Percentiles rank a stretch among this genome's conserved stretches.
These are phyloP conservation scores for Elephas maximus DNA, from an alignment of 2,113 vertebrate species.

Conservation along the genomic window DNA sequence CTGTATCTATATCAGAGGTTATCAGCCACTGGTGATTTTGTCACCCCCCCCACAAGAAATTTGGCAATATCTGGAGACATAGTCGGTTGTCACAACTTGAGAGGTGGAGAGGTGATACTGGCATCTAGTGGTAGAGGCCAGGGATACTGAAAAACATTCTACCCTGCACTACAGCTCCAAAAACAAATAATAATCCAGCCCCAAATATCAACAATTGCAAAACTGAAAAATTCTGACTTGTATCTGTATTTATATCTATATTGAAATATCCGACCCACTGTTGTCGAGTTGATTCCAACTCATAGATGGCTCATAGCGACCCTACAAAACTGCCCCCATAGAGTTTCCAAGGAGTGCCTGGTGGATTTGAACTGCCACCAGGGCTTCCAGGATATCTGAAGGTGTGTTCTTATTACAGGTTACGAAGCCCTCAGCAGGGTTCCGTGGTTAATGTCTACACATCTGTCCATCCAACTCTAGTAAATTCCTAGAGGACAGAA, in stretches of 20 bases:
- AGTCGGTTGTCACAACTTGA: background rate
- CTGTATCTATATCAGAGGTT: fast-evolving
- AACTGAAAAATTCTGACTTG: background rate
- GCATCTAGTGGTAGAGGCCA: background rate
- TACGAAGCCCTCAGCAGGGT: background rate
- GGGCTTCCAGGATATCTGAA: background rate
- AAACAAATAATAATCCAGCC: background rate
- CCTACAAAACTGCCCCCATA: no score
- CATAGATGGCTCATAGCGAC: no score
- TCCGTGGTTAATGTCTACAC: fast-evolving
- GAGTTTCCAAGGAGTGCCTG: no score
- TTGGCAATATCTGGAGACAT: background rate
- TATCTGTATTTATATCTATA: fast-evolving
- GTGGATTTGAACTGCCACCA: no score
- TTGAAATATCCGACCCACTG: no score
- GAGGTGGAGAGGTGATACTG: background rate
- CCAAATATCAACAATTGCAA: fast-evolving
- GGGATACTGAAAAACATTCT: background rate
- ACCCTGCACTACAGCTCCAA: fast-evolving
- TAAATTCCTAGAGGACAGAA: background rate
- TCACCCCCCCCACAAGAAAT: fast-evolving
- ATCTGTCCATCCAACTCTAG: fast-evolving
- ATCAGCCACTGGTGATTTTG: fast-evolving
- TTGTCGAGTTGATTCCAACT: no score
- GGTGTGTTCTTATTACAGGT: background rate